Evolutionary conservation across 1,140 invertebrate species (phyloP), one percentile per base, ranked within the genome.

Genomic region (Drosophila azteca): DNA sequence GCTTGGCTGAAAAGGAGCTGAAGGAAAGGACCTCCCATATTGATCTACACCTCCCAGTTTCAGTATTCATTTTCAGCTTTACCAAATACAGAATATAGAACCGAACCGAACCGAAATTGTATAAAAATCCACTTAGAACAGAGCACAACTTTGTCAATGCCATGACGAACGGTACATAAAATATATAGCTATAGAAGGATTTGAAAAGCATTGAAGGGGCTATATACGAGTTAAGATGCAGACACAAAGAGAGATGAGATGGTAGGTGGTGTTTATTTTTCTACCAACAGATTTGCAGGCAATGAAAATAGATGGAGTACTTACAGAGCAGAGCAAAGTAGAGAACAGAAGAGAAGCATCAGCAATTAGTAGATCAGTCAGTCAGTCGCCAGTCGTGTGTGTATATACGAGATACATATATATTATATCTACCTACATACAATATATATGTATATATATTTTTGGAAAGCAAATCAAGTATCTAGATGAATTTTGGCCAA

Each of bases 201-300:
- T 46, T 29, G 48, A 58, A 15, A 46, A 65, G 50, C 59, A 58
- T 49, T 48, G 15, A 29, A 44, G 44, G 61, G 52, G 51, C 54
- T 44, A 72, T 57, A 66, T 50, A 66, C 11, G 35, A 39, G 11
- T 13, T 39, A 39, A 39, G 35, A 63, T 41, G 31, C 20, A 51
- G 44, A 15, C 31, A 49, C 41, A 57, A 29, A 44, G 9, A 52
- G 55, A 6, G 55, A 6, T 46, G 4, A 51, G 52, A 43, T 39
- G 44, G 52, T 50, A 55, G 50, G 50, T 48, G 59, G 61, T 58
- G 74, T 78, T 82, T 85, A 85, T 85, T 85, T 85, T 85, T 85
- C 74, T 84, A 85, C 74, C 82, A 68, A 75, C 51, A 70, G 72
- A 87, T 83, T 39, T 60, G 75, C 67, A 85, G 50, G 76, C 58